Conservation (phyloP, 1,140 invertebrate genomes). For the Pomacea maculata region DNA sequence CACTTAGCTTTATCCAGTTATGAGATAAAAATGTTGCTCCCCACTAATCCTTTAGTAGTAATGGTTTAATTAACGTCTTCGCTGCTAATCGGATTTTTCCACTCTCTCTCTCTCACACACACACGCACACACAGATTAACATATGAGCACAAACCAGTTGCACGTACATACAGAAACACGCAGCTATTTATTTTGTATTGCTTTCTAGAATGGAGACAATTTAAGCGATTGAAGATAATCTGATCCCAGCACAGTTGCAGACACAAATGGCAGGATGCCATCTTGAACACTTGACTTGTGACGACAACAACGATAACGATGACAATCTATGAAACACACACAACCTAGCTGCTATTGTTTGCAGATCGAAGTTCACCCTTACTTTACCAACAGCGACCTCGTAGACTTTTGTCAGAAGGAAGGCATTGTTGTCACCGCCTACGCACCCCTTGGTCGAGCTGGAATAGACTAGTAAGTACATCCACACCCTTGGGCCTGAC, state of each 20-base stretch:
- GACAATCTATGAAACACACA: no score
- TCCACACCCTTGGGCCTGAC: no score
- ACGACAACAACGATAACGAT: no score
- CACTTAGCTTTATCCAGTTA: slow-evolving; percentile 64
- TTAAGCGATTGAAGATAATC: no score
- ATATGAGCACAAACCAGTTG: no score
- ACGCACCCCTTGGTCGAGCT: slow-evolving; percentile 64
- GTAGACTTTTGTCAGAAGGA: slow-evolving; percentile 46
- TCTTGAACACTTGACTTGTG: no score
- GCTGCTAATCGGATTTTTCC: no score
- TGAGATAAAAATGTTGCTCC: no score
- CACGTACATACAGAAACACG: not conserved
- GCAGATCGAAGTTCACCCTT: slow-evolving; percentile 45
- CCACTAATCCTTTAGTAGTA: not conserved
- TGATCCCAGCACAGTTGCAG: no score
- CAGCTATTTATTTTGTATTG: not conserved
- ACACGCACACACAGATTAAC: not conserved
- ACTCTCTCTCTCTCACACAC: not conserved
- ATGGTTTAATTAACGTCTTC: not conserved
- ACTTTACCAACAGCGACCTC: slow-evolving; percentile 39
- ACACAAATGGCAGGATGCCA: no score
- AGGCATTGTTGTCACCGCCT: slow-evolving; percentile 43
- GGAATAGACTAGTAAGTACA: slow-evolving; percentile 35
- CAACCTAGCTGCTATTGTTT: not conserved
- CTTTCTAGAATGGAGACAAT: no score